Base-by-base conservation (phyloP, 2,888 invertebrate species). In the Achlya flavicornis region DNA sequence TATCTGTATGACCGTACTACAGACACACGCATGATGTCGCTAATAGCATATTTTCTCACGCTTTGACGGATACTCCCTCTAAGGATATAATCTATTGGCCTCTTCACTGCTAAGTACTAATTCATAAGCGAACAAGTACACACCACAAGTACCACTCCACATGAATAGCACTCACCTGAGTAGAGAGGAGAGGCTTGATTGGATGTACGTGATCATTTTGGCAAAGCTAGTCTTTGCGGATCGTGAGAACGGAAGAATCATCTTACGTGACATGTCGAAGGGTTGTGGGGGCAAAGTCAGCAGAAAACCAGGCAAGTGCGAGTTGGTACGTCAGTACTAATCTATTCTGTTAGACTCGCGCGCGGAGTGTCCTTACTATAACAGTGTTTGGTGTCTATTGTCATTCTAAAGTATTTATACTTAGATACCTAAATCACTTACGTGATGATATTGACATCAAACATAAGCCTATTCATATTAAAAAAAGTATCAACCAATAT, bases 241-340 rank as follows among this genome's bases (percentile, higher is more conserved):
- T 67, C 83, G 80, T 91, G 91, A 81, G 92, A 93, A 91, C 87
- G 92, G 92, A 92, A 86, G 80, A 76, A 70, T 67, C 64, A 65
- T 72, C 70, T 80, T 77, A 69, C 67, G 61, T 64, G 62, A 67
- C 53, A 72, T 73, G 78, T 66, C 72, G 76, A 73, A 68, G 79
- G 46, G 46, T 46, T n/a, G 46, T 46, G 75, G 71, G 70, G 38
- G 19, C 57, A 43, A 35, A 53, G 38, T 41, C 41, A 41, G 41
- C 41, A 41, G 12, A 12, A 41, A 41, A 12, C 41, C 12, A 12
- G 0, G 11, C 0, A 41, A 41, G 41, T 41, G 41, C 41, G 41
- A 41, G 41, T 38, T 7, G 5, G 7, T 8, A 35, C 8, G 8
- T 8, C 3, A 35, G 3, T 35, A 10, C 26, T 26, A 26, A 26